A percentile compares a stretch with the other conserved stretches of the same genome.
Conservation (phyloP, 2,113 vertebrate species). For the Lasiurus cinereus region DNA sequence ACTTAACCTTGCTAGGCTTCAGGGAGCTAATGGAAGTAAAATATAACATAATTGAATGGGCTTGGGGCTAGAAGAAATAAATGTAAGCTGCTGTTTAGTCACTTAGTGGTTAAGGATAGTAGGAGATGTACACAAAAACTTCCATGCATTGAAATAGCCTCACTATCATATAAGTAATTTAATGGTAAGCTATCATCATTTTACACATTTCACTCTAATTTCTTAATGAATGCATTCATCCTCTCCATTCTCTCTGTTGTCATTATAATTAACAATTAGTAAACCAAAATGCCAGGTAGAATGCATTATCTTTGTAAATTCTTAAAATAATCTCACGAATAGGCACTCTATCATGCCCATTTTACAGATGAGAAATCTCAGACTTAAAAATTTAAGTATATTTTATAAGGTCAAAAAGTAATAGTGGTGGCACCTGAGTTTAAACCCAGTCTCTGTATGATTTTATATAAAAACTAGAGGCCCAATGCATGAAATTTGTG, state of each 20-base stretch:
- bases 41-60: neutral
- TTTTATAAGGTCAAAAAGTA: neutral
- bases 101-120: neutral
- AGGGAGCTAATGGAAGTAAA: neutral
- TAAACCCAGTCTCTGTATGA: neutral
- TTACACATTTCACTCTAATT: neutral
- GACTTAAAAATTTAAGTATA: neutral
- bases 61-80: neutral
- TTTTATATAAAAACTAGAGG: conserved; percentile 12
- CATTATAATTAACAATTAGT: neutral
- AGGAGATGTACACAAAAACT: neutral
- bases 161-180: neutral
- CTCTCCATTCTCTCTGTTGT: neutral
- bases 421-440: neutral
- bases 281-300: neutral
- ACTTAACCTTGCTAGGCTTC: neutral
- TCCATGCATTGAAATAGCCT: neutral
- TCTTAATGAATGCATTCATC: neutral
- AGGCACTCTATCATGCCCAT: neutral
- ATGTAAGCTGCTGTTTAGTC: neutral
- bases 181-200: neutral
- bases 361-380: conserved; percentile 3
- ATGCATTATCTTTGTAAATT: neutral
- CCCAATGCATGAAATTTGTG: too few species aligned
- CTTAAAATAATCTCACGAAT: neutral